Evolutionary conservation across 2,113 vertebrate species (phyloP), one percentile per base, ranked within the genome.

Genomic region (Indicator indicator): DNA sequence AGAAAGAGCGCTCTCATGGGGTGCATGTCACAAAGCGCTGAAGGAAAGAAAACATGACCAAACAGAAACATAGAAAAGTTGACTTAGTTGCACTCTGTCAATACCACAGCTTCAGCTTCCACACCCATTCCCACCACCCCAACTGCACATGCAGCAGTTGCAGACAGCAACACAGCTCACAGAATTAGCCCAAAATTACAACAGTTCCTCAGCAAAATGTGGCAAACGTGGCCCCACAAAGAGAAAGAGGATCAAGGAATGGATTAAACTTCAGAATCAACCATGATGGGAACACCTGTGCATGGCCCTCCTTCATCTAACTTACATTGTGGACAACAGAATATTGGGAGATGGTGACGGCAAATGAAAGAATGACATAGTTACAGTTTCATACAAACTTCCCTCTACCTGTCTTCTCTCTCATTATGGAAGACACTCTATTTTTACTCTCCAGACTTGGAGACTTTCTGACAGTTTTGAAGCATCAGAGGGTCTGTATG

Each of bases 1-100:
- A 99, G 99, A 98, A 99, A 99, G 96, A 99, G 98, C 20, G 99
- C 99, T 98, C 99, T 98, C 99, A 99, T 99, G 42, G 99, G 99
- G 94, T 99, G 99, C 99, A 99, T 99, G 97, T 99, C 99, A 95
- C 99, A 99, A 94, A 99, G 98, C 2, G 99, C 99, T 99, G 97
- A 40, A 83, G 56, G 71, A 89, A 86, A 94, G 83, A 90, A 97
- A 89, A 96, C 71, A 94, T 83, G 68, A 76, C 6, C 36, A 1
- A 83, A 76, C 44, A 93, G 79, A 94, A 4, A 86, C 30, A 26
- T 5, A 32, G 1, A 89, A 78, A 95, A 23, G 63, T 69, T 85
- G 15, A 28, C 56, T 90, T 58, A 79, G 73, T n/a, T 69, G 21
- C 16, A 77, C 55, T 28, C 44, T 65, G 65, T 14, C 58, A 56